Evolutionary conservation across 2,888 invertebrate genomes (phyloP).

Genomic region (Chrysolina oricalcia): DNA sequence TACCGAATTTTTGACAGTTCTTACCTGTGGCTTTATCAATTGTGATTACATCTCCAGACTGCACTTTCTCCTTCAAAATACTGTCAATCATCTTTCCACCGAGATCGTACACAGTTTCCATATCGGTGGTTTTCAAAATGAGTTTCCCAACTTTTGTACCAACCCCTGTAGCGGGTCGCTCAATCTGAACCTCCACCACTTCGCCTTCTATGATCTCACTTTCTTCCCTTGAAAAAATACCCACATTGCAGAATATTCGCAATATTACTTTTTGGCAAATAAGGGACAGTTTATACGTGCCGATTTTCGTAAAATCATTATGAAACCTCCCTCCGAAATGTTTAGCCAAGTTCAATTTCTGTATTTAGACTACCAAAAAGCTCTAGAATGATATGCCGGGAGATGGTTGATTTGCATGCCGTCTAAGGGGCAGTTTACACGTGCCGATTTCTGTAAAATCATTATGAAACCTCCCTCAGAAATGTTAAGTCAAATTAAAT

Average conservation of each 20-base stretch:
- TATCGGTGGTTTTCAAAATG: constrained; percentile 98
- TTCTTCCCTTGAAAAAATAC: constrained; percentile 82
- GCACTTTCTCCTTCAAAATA: constrained; percentile 95
- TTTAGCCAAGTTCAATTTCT: no score
- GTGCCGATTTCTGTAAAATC: no score
- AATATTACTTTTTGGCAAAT: neutral
- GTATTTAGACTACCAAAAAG: no score
- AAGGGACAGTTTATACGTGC: no score
- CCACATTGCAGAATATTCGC: constrained; percentile 28
- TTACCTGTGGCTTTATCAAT: constrained; percentile 97
- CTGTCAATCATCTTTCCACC: constrained; percentile 99
- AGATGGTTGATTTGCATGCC: no score
- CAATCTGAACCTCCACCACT: constrained; percentile 97
- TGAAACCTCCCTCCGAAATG: no score
- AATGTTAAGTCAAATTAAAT: no score
- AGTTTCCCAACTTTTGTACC: constrained; percentile 93
- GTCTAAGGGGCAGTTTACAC: no score
- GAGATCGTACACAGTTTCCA: constrained; percentile 99
- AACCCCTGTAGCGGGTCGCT: constrained; percentile 92
- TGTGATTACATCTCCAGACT: constrained; percentile 96
- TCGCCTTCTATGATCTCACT: constrained; percentile 99
- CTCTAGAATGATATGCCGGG: no score
- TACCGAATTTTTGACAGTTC: neutral
- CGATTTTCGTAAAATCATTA: no score
- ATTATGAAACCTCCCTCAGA: no score